phyloP scores from a whole-genome alignment of 2,113 vertebrate species.

The Dinomys branickii region DNA sequence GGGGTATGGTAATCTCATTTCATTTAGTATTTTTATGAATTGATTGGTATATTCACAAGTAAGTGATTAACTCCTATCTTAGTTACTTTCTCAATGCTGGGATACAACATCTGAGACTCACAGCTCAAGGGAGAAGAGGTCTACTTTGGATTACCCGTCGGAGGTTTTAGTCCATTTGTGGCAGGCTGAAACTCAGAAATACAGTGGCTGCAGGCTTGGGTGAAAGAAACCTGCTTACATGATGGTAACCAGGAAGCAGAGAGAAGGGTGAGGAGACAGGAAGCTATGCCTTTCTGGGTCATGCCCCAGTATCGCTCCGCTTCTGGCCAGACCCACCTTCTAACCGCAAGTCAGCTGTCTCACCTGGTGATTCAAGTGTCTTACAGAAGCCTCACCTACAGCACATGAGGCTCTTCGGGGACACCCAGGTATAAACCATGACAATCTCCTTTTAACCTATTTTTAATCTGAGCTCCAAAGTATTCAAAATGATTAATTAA shows the following conservation, averaged over 20 bases:
- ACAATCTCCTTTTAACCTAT: background rate
- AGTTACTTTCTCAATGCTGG: background rate
- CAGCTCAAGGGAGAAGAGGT: background rate
- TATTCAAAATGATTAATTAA: conserved; percentile 15
- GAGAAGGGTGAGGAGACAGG: background rate
- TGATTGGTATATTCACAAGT: conserved; percentile 5
- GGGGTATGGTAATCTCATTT: background rate
- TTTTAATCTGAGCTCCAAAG: background rate
- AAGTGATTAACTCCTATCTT: background rate
- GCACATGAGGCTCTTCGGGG: background rate
- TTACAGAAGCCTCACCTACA: background rate
- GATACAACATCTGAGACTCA: background rate
- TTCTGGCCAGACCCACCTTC: background rate
- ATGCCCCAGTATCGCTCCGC: background rate
- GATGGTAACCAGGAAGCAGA: background rate
- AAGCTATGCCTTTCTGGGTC: background rate
- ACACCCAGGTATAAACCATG: background rate
- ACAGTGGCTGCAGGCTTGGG: background rate
- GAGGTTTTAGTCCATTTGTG: background rate
- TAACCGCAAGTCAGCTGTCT: background rate
- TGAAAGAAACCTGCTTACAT: background rate
- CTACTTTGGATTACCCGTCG: background rate
- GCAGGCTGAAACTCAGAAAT: background rate
- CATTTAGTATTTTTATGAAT: background rate
- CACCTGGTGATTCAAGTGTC: background rate